phyloP scores from a whole-genome alignment of 2,797 vertebrate genomes.

The Limnodromus scolopaceus region DNA sequence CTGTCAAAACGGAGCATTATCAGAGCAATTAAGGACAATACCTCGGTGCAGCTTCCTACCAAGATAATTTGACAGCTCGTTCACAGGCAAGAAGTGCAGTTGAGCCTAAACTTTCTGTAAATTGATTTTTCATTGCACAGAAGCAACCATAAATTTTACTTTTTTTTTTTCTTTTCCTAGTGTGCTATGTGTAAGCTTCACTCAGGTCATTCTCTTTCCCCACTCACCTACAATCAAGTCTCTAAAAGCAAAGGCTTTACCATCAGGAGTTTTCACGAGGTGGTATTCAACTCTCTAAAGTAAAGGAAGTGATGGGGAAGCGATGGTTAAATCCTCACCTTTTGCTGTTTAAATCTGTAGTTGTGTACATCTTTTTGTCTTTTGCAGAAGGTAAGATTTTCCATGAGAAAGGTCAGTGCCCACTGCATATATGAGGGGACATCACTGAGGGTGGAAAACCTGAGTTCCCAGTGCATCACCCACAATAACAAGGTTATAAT shows the following conservation, averaged over 20 bases:
- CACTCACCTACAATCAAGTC: neutral
- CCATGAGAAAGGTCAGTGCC: neutral
- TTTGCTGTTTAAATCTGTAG: neutral
- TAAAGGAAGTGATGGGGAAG: neutral
- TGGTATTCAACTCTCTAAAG: neutral
- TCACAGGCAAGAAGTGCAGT: neutral
- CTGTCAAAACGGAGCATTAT: conserved; percentile 52
- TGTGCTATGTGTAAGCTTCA: neutral
- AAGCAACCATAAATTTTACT: neutral
- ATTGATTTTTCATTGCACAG: neutral
- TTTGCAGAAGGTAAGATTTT: neutral
- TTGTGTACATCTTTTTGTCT: neutral
- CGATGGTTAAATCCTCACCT: neutral
- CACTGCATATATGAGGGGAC: too few relatives aligned
- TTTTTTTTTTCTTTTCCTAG: rapidly evolving
- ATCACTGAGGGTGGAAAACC: neutral
- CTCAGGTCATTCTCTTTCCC: neutral
- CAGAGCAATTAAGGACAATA: conserved; percentile 66
- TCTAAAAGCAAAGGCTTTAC: neutral
- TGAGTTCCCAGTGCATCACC: rapidly evolving
- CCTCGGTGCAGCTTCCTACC: conserved; percentile 22
- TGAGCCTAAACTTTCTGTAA: neutral
- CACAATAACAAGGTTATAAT: neutral
- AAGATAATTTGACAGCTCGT: conserved; percentile 33
- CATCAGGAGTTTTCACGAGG: neutral